Evolutionary conservation across 2,797 vertebrate species (phyloP).

Genomic region (Esox lucius): DNA sequence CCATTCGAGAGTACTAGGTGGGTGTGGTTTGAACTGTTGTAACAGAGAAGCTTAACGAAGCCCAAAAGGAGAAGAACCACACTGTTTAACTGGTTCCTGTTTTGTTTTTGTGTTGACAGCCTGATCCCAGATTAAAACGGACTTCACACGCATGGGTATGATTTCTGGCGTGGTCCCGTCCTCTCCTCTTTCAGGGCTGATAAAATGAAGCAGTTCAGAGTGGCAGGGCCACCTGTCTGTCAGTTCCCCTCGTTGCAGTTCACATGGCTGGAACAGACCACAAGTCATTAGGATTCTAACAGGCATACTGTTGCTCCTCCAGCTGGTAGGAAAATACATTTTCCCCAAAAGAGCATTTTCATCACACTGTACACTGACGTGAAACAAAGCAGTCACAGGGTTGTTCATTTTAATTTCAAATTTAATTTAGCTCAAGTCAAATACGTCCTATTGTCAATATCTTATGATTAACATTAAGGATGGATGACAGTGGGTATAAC

Average conservation of each 20-base stretch:
- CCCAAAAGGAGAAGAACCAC: background rate
- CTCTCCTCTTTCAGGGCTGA: conserved; percentile 39
- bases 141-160: conserved; percentile 36
- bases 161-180: conserved; percentile 24
- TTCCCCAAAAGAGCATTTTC: background rate
- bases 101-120: conserved; percentile 27
- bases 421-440: conserved; percentile 41
- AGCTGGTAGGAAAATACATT: background rate
- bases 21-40: background rate
- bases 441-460: background rate
- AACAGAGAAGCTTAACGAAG: background rate
- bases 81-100: background rate
- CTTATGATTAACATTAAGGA: conserved; percentile 9
- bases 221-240: conserved; percentile 39
- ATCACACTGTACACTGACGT: background rate
- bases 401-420: conserved; percentile 17
- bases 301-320: conserved; percentile 24
- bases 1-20: background rate
- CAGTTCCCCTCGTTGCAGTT: conserved; percentile 21
- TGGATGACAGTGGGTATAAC: conserved; percentile 28
- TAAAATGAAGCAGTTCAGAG: conserved; percentile 41
- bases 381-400: background rate
- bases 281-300: conserved; percentile 26
- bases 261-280: conserved; percentile 26
- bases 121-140: background rate